phyloP scores from a whole-genome alignment of 2,113 vertebrate species.

The Vulpes ferrilata region DNA sequence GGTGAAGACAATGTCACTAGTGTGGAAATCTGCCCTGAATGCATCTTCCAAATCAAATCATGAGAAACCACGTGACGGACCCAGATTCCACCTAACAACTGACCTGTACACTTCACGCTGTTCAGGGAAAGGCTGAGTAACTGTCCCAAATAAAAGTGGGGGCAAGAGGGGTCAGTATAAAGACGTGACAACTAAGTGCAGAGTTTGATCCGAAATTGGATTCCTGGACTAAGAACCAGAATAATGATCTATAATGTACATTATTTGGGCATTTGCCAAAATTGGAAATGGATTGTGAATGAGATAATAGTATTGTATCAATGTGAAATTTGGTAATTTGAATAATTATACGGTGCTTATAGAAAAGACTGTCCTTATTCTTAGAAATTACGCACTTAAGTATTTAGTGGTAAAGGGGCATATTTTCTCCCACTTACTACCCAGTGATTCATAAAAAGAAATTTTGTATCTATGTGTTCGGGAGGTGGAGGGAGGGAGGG shows the following conservation, averaged over 20 bases:
- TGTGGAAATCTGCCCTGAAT: neutral
- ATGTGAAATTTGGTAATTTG: slow-evolving; percentile 44
- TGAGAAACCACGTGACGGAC: neutral
- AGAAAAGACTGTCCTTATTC: slow-evolving; percentile 13
- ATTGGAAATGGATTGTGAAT: neutral
- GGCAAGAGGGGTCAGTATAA: neutral
- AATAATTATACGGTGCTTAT: neutral
- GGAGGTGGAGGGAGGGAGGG: no score
- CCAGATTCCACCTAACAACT: neutral
- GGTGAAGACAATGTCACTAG: neutral
- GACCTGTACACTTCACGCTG: neutral
- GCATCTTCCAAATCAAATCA: neutral
- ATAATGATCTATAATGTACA: neutral
- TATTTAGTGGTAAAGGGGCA: neutral
- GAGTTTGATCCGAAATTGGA: neutral
- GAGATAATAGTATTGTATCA: neutral
- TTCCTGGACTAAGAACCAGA: neutral
- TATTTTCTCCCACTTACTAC: neutral
- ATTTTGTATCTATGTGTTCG: accelerated
- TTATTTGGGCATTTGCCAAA: neutral
- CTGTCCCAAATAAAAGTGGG: neutral
- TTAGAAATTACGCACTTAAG: slow-evolving; percentile 11
- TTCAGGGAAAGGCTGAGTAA: neutral
- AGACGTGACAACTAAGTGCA: neutral
- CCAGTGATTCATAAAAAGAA: neutral